Conservation (phyloP, 1,140 invertebrate genomes). For the Ridgeia piscesae region DNA sequence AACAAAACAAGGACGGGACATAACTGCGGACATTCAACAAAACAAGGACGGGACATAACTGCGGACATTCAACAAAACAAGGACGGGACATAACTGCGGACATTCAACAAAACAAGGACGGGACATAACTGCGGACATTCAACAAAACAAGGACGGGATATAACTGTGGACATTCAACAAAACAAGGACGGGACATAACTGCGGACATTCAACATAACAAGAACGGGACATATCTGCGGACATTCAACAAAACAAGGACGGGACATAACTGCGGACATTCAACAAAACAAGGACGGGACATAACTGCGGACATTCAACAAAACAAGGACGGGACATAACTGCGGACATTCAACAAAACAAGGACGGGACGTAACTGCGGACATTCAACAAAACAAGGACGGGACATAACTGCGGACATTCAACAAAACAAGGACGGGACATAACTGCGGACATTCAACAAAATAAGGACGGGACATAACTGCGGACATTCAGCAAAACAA, state of each 20-base stretch:
- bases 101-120: too few relatives aligned
- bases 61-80: too few relatives aligned
- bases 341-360: neutral
- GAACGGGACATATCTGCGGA: neutral
- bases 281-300: neutral
- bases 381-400: neutral
- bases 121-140: too few relatives aligned
- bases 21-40: too few relatives aligned
- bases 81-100: too few relatives aligned
- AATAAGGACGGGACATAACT: neutral
- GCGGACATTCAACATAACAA: neutral
- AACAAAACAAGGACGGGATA: neutral
- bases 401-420: neutral
- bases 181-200: neutral
- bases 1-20: too few relatives aligned
- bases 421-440: neutral
- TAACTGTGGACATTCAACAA: neutral
- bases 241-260: neutral
- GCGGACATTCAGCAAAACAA: too few relatives aligned
- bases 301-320: too few relatives aligned
- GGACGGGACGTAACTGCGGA: neutral
- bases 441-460: neutral
- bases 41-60: too few relatives aligned
- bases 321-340: too few relatives aligned
- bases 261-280: neutral